Evolutionary conservation across 2,797 vertebrate genomes (phyloP), one percentile per base, ranked within the genome.

Genomic region (Hippopotamyrus pictus): DNA sequence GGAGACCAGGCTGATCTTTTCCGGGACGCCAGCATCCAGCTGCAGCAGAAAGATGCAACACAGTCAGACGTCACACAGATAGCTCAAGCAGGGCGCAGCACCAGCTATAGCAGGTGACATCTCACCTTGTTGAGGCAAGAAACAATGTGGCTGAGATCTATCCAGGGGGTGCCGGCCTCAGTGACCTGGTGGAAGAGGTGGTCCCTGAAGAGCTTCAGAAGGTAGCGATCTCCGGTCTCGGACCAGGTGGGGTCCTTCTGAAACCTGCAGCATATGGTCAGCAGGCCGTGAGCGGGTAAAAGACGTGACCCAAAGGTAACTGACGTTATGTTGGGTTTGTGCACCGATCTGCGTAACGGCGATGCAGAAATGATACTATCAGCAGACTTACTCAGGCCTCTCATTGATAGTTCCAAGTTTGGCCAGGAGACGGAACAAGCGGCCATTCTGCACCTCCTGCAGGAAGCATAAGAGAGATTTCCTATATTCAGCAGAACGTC

Each of bases 351-450:
- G n/a, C n/a, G n/a, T 22, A 22, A 29, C 3, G 62, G 3, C 3
- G 9, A 11, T 33, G 65, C 29, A 14, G 29, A 73, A 29, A 14
- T 11, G 5, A 5, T 37, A 14, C 14, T 87, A 7, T 37, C 19
- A 37, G 51, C 41, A 14, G 51, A 88, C 98, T 98, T 96, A 99
- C 99, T 99, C 99, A 92, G 99, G 99, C 90, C 98, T 97, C 94
- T 99, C 99, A 90, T 99, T 99, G 95, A 99, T 99, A 95, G 98
- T 99, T 96, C 99, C 99, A 96, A 99, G 92, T 96, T 99, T 99
- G 93, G 98, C 98, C 94, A 99, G 94, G 88, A 99, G 97, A 91
- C 99, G 97, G 94, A 99, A 99, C 93, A 99, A 96, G 92, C 99
- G 97, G 92, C 98, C 99, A 91, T 99, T 99, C 92, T 99, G 98